Conservation (phyloP, 2,113 vertebrate genomes). For the Oreotrochilus melanogaster region DNA sequence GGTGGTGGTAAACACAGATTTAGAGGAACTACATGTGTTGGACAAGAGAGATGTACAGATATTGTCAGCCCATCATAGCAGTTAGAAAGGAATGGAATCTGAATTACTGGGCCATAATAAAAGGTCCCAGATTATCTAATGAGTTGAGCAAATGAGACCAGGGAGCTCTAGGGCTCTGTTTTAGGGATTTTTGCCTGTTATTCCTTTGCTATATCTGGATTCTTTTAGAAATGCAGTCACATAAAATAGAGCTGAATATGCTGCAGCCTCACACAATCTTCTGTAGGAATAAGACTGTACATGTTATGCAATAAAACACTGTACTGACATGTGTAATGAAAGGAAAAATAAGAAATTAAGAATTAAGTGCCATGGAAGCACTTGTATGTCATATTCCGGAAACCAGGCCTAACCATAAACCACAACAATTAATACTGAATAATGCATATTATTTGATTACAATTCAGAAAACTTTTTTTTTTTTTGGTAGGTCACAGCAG, state of each 20-base stretch:
- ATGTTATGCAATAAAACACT: not conserved
- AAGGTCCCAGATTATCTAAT: not conserved
- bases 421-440: not conserved
- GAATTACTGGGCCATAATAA: not conserved
- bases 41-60: not conserved
- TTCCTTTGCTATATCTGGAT: not conserved
- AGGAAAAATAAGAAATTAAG: conserved; percentile 26
- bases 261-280: not conserved
- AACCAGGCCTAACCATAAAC: not conserved
- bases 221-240: not conserved
- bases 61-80: not conserved
- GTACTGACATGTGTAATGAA: not conserved
- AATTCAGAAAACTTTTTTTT: conserved; percentile 37
- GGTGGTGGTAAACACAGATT: not conserved
- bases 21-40: fast-evolving
- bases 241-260: not conserved
- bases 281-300: not conserved
- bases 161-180: not conserved
- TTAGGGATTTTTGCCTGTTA: not conserved
- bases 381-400: not conserved
- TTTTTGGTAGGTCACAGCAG: conserved; percentile 19
- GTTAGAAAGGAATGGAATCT: not conserved
- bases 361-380: not conserved
- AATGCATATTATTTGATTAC: conserved; percentile 35
- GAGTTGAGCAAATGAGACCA: not conserved